Evolutionary conservation across 2,888 invertebrate genomes (phyloP).

Genomic region (Parelbella ahira): DNA sequence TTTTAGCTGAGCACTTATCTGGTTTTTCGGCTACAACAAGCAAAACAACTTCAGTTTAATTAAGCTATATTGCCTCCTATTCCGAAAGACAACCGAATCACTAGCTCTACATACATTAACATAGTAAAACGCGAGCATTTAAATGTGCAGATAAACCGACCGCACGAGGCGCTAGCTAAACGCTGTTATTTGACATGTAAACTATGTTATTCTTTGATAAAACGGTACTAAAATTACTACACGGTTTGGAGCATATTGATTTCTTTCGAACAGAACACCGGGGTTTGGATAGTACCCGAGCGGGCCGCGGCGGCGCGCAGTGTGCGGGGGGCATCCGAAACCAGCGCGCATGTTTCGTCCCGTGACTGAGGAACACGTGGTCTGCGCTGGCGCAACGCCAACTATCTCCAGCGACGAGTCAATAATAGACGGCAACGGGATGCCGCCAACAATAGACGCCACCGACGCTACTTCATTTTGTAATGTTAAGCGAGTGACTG

Average conservation of each 20-base stretch:
- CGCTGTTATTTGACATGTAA: no score
- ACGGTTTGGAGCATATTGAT: conserved; percentile 1
- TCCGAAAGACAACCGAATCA: background rate
- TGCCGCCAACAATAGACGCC: conserved; percentile 80
- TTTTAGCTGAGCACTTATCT: conserved; percentile 59
- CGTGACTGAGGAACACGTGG: conserved; percentile 76
- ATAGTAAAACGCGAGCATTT: background rate
- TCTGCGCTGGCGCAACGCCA: conserved; percentile 70
- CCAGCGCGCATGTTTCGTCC: conserved; percentile 56
- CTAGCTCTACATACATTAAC: background rate
- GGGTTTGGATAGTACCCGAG: conserved; percentile 1
- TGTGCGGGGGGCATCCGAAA: conserved; percentile 42
- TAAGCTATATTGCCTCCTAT: no score
- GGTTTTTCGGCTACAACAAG: conserved; percentile 63
- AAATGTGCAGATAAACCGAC: background rate
- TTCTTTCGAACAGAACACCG: conserved; percentile 4
- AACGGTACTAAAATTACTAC: background rate
- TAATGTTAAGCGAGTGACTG: conserved; percentile 10
- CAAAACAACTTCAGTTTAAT: conserved; percentile 23
- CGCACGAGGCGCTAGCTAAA: background rate
- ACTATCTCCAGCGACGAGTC: conserved; percentile 79
- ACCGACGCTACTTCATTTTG: conserved; percentile 31
- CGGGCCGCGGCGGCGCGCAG: conserved; percentile 32
- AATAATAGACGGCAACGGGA: conserved; percentile 78
- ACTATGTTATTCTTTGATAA: background rate